Evolutionary conservation across 2,888 invertebrate species (phyloP), one percentile per base, ranked within the genome.

Genomic region (Eledone cirrhosa): DNA sequence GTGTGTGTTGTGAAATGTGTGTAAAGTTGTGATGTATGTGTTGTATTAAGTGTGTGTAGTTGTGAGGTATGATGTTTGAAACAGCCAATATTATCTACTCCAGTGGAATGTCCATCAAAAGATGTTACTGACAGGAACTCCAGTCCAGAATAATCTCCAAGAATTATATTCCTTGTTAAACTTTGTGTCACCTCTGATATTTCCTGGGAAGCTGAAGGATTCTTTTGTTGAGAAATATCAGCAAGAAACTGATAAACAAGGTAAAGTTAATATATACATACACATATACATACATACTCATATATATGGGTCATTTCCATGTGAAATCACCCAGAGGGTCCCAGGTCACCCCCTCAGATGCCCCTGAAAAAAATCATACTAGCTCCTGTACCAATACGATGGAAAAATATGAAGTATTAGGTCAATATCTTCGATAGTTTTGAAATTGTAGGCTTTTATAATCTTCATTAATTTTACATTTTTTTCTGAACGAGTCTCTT

Each of bases 61-160:
- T 24, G 14, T 53, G 22, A 53, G 2, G 48, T n/a, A 41, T n/a
- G 19, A n/a, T 29, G 13, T 53, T 19, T 78, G 19, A 29, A 27
- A 22, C 16, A 8, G 14, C n/a, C 69, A 8, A 4, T 47, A 31
- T 41, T 41, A 33, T 41, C 41, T 72, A 3, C 5, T 83, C 19
- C 82, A 90, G 90, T 89, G 88, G 86, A 83, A 86, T 76, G 82
- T 88, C 47, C 77, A 83, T 1, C 84, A 85, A 74, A 80, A 84
- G 22, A 81, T 91, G 7, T 83, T 92, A 69, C 82, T 92, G 80
- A 91, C 91, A 22, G 92, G 92, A 3, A 92, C 91, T 14, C 92
- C 91, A 13, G 87, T 92, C 24, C 92, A 92, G 85, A 92, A 92
- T 84, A 90, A 91, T 80, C 84, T 92, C 33, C 79, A 82, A 22